phyloP scores from a whole-genome alignment of 2,113 vertebrate genomes.

The Accipiter cooperii region DNA sequence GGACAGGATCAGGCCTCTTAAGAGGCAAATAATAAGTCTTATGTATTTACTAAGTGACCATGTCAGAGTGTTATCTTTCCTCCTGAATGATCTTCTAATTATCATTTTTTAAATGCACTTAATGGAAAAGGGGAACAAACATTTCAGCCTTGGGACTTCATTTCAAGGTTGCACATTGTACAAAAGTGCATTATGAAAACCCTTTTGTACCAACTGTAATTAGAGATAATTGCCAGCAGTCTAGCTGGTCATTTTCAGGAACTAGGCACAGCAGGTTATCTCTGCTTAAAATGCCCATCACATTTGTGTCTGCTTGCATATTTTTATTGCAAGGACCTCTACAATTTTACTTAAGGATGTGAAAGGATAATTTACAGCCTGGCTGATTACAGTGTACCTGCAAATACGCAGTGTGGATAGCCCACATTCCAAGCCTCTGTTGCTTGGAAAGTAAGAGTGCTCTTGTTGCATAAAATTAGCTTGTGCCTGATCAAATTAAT shows the following conservation, averaged over 20 bases:
- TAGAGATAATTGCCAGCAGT: constrained; percentile 43
- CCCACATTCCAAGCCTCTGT: neutral
- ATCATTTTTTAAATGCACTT: neutral
- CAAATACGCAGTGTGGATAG: neutral
- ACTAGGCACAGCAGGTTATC: neutral
- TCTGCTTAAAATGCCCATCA: neutral
- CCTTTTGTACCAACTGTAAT: constrained; percentile 15
- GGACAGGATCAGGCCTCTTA: neutral
- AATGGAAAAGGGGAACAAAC: neutral
- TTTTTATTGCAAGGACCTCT: neutral
- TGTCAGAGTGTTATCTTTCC: neutral
- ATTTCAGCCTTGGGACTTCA: neutral
- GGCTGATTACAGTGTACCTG: neutral
- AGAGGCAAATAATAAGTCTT: neutral
- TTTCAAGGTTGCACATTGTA: neutral
- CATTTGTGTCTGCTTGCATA: neutral
- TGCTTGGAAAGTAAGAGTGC: neutral
- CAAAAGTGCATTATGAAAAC: neutral
- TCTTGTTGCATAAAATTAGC: neutral
- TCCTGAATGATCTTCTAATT: neutral
- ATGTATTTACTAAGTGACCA: neutral
- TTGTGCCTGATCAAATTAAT: neutral
- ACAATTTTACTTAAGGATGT: neutral
- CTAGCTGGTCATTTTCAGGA: constrained; percentile 19
- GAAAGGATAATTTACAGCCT: constrained; percentile 15